Conservation (phyloP, 1,140 invertebrate genomes). For the Tetragonula clypearis region DNA sequence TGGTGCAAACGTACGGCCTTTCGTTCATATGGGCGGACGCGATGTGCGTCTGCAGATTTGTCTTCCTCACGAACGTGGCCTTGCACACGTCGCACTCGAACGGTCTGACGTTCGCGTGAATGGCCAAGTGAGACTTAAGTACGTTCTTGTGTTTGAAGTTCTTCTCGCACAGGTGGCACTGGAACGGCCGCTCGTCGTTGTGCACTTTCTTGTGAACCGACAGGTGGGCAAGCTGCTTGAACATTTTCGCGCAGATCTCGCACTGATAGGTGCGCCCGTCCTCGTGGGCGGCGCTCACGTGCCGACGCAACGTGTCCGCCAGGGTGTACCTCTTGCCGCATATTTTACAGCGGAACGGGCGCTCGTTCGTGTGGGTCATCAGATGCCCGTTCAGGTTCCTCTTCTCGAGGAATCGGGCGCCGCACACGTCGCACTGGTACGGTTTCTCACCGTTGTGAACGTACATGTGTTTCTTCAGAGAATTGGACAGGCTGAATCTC, state of each 20-base stretch:
- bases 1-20: constrained; percentile 80
- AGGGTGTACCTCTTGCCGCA: constrained; percentile 79
- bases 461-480: constrained; percentile 83
- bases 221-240: constrained; percentile 81
- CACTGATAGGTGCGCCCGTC: constrained; percentile 73
- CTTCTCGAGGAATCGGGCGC: constrained; percentile 79
- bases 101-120: constrained; percentile 74
- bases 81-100: constrained; percentile 77
- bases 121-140: constrained; percentile 72
- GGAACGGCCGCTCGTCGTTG: constrained; percentile 88
- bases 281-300: constrained; percentile 72
- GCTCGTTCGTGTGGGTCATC: constrained; percentile 81
- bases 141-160: constrained; percentile 79
- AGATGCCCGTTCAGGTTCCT: constrained; percentile 79
- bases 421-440: constrained; percentile 83
- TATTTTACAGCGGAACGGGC: constrained; percentile 76
- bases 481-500: constrained; percentile 87
- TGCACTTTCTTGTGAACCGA: constrained; percentile 84
- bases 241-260: constrained; percentile 77
- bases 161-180: constrained; percentile 83
- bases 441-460: constrained; percentile 85
- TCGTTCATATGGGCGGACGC: constrained; percentile 79
- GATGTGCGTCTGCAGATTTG: constrained; percentile 75
- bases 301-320: constrained; percentile 72
- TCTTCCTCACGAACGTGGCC: constrained; percentile 74